A percentile compares a stretch with the other conserved stretches of the same genome.
Conservation (phyloP, 2,797 vertebrate genomes). For the Acrocephalus scirpaceus region DNA sequence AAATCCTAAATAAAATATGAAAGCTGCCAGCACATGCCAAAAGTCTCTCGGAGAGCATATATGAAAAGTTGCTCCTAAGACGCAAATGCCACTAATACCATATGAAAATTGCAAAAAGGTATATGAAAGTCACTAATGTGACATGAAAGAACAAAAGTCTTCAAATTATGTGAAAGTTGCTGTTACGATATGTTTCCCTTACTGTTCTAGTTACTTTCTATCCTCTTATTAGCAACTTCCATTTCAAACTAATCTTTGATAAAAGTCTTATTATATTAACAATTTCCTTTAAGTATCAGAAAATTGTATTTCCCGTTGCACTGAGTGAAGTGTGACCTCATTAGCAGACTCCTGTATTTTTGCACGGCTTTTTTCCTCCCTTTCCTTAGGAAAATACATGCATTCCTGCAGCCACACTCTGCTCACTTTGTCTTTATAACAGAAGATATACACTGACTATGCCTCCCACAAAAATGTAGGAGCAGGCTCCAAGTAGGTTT, state of each 20-base stretch:
- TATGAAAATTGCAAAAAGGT: conserved; percentile 67
- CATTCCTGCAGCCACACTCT: background rate
- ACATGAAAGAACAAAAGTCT: conserved; percentile 68
- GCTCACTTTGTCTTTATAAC: background rate
- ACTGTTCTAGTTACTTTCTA: conserved; percentile 58
- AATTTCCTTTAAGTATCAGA: conserved; percentile 60
- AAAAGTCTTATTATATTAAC: conserved; percentile 70
- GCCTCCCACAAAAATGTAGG: background rate
- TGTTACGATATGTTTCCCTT: conserved; percentile 37
- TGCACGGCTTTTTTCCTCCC: background rate
- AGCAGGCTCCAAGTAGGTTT: background rate
- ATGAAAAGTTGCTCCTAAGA: conserved; percentile 42
- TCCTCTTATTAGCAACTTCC: conserved; percentile 69
- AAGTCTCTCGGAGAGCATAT: background rate
- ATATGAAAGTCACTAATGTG: conserved; percentile 66
- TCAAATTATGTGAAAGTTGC: conserved; percentile 64
- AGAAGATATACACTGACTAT: background rate
- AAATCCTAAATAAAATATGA: conserved; percentile 66
- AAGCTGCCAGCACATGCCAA: conserved; percentile 43
- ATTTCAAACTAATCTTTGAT: conserved; percentile 65
- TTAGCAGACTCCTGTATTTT: background rate
- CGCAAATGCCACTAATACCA: conserved; percentile 50
- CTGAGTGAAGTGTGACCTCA: conserved; percentile 48
- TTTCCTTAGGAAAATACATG: background rate
- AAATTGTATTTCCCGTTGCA: conserved; percentile 31